Conservation (phyloP, 2,113 vertebrate species). For the Melanotaenia duboulayi region DNA sequence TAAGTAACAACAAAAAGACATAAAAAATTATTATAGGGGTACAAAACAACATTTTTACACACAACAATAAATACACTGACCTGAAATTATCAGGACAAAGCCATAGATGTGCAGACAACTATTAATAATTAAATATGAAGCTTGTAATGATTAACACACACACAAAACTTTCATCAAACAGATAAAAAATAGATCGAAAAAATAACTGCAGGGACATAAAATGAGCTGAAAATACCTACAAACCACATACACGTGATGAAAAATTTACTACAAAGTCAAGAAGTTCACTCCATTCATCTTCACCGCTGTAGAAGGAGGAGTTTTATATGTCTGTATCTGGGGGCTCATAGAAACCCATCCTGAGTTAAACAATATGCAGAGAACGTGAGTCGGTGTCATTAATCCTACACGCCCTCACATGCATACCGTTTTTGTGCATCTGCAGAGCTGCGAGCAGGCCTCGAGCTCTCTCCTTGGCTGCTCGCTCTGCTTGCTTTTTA, state of each 20-base stretch:
- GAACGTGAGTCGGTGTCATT: slow-evolving; percentile 2
- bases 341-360: background rate
- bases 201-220: background rate
- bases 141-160: background rate
- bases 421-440: background rate
- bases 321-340: background rate
- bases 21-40: no score
- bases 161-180: no score
- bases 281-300: background rate
- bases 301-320: background rate
- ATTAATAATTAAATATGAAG: no score
- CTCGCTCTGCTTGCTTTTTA: slow-evolving; percentile 56
- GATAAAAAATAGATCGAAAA: no score
- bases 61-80: no score
- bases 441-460: slow-evolving; percentile 37
- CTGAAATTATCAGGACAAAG: no score
- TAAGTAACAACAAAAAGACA: no score
- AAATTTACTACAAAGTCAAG: background rate
- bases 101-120: no score
- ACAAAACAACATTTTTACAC: no score
- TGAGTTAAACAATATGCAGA: background rate
- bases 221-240: background rate
- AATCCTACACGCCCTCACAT: slow-evolving; percentile 17
- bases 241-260: background rate
- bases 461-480: slow-evolving; percentile 41